Percentiles rank a stretch among this genome's conserved stretches.
Evolutionary conservation across 2,888 invertebrate species (phyloP).

Genomic region (Synergus japonicus): DNA sequence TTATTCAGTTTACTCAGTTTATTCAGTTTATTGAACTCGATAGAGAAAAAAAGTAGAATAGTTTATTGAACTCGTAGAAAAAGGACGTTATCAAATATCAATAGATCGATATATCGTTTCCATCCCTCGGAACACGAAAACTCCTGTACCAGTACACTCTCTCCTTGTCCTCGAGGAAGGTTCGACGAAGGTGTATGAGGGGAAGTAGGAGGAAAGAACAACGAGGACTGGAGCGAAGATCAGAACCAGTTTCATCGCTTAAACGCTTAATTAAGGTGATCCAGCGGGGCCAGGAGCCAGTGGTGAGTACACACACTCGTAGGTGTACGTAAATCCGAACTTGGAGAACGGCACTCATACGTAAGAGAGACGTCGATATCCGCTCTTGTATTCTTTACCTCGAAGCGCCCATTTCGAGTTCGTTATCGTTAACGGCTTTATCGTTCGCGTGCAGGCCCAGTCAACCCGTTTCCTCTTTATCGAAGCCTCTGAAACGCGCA

Average conservation of each 20-base stretch:
- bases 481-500: slow-evolving; percentile 45
- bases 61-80: background rate
- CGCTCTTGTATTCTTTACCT: slow-evolving; percentile 65
- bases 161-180: slow-evolving; percentile 43
- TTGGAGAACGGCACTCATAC: slow-evolving; percentile 58
- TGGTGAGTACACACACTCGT: slow-evolving; percentile 46
- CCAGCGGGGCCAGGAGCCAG: slow-evolving; percentile 54
- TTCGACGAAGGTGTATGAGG: slow-evolving; percentile 48
- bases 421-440: slow-evolving; percentile 76
- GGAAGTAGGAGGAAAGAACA: slow-evolving; percentile 47
- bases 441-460: slow-evolving; percentile 65
- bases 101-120: slow-evolving; percentile 1
- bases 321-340: slow-evolving; percentile 71
- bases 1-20: background rate
- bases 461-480: slow-evolving; percentile 69
- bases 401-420: slow-evolving; percentile 72
- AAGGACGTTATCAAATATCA: background rate
- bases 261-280: slow-evolving; percentile 77
- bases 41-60: no score
- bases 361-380: slow-evolving; percentile 67
- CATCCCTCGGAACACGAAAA: slow-evolving; percentile 17
- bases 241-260: slow-evolving; percentile 76
- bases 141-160: slow-evolving; percentile 27
- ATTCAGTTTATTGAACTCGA: background rate
- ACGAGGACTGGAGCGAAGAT: slow-evolving; percentile 55